These are phyloP conservation scores for Physeter macrocephalus DNA, from an alignment of 2,113 vertebrate genomes.

Conservation along the genomic window DNA sequence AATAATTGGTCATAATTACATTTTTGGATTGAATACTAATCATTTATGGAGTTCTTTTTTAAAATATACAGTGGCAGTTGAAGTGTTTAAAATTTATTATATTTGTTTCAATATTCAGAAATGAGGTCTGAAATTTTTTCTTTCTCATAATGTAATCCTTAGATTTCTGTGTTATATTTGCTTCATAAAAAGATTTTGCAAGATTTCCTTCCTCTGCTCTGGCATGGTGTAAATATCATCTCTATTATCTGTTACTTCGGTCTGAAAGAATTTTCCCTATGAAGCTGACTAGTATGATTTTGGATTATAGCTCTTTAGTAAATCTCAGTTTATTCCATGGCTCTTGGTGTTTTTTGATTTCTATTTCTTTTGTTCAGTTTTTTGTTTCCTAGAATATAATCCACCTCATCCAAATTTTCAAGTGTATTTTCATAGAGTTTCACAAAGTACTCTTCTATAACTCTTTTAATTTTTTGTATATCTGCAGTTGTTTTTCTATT, in stretches of 20 bases:
- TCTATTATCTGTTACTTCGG: constrained; percentile 1
- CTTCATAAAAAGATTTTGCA: constrained; percentile 40
- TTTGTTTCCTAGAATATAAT: neutral
- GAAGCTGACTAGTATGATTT: neutral
- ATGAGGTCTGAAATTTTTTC: neutral
- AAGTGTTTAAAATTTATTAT: neutral
- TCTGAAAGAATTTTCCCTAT: constrained; percentile 30
- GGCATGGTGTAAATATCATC: neutral
- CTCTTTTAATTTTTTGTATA: neutral
- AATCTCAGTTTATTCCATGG: neutral
- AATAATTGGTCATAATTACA: neutral
- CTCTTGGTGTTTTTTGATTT: neutral
- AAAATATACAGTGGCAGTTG: neutral
- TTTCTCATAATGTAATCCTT: constrained; percentile 6
- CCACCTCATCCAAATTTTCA: neutral
- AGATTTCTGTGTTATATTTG: constrained; percentile 17
- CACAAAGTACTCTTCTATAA: neutral
- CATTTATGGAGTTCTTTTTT: neutral
- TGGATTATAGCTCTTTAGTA: neutral
- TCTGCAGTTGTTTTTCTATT: neutral
- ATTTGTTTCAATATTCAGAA: constrained; percentile 36
- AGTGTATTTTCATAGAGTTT: neutral
- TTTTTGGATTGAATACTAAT: neutral
- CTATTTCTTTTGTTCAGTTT: neutral
- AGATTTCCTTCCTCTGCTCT: constrained; percentile 40